Base-by-base conservation (phyloP, 2,113 vertebrate genomes). In the Etheostoma cragini region DNA sequence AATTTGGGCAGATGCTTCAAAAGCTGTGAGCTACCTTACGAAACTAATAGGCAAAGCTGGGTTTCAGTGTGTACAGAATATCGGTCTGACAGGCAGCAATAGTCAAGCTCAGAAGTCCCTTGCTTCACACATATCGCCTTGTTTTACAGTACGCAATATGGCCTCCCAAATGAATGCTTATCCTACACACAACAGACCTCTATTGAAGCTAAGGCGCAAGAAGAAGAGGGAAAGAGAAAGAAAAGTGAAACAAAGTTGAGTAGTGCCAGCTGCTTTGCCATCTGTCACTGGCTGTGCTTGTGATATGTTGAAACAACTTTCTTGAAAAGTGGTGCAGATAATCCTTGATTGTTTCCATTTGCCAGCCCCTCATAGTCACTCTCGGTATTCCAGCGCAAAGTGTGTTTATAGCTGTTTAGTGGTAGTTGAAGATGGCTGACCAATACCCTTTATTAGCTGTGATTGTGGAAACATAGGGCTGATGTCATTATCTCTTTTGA, bases 221-320 rank as follows among this genome's bases (percentile, higher is more conserved):
- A 85, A 63, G 60, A 63, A 65, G 80, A 70, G 61, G 65, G 54
- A 74, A 57, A 88, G 73, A 81, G 80, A 88, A 88, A 89, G 86
- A 91, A 84, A 90, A 92, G 87, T 89, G 91, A 92, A 91, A 93
- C 83, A 87, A 91, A 90, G 88, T 92, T 92, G 93, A 95, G 91
- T 80, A 88, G 87, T 91, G 90, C 93, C 94, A 94, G 94, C 93
- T 95, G 95, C 94, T 92, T 87, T 87, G 89, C 94, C 95, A 96
- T 95, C 95, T 95, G 95, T 95, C 94, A 94, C 90, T 93, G 90
- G 86, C 82, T 87, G 73, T 63, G 89, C 85, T 91, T 80, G 87
- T 89, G 92, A 94, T 92, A 93, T 92, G 90, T 91, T 90, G 83
- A 92, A 91, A 88, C 84, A 89, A 92, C 92, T 94, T 94, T 88